Conservation (phyloP, 2,113 vertebrate species). For the Myanophis thanlyinensis region DNA sequence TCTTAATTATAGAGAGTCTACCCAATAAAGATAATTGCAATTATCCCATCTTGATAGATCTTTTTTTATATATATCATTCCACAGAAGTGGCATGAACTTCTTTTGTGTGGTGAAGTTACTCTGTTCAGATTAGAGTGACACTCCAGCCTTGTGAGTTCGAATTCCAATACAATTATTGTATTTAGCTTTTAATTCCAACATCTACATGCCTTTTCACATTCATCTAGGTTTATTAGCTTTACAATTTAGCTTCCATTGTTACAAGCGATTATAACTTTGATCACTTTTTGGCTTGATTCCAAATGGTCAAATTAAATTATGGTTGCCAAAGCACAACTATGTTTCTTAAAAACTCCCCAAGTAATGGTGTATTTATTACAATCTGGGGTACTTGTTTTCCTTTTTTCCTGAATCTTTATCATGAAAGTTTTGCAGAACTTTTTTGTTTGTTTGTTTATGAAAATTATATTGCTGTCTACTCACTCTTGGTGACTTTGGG, state of each 20-base stretch:
- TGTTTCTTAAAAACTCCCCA: background rate
- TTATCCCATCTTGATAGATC: background rate
- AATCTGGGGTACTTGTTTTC: slow-evolving; percentile 11
- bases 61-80: background rate
- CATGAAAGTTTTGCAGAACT: background rate
- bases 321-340: background rate
- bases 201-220: slow-evolving; percentile 1
- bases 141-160: background rate
- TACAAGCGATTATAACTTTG: slow-evolving; percentile 18
- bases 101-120: background rate
- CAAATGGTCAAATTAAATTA: background rate
- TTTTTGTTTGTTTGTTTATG: background rate
- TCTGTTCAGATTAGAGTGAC: background rate
- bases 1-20: background rate
- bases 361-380: background rate
- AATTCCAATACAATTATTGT: background rate
- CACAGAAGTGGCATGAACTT: background rate
- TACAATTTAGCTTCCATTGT: slow-evolving; percentile 13
- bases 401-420: slow-evolving; percentile 32
- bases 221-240: background rate
- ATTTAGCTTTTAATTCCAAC: slow-evolving; percentile 27
- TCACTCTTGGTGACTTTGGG: background rate
- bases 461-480: background rate
- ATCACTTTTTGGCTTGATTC: slow-evolving; percentile 14
- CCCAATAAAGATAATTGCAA: background rate